Percentiles rank a stretch among this genome's conserved stretches.
phyloP scores from a whole-genome alignment of 2,113 vertebrate species.

The Brachypodius melanocephalos region DNA sequence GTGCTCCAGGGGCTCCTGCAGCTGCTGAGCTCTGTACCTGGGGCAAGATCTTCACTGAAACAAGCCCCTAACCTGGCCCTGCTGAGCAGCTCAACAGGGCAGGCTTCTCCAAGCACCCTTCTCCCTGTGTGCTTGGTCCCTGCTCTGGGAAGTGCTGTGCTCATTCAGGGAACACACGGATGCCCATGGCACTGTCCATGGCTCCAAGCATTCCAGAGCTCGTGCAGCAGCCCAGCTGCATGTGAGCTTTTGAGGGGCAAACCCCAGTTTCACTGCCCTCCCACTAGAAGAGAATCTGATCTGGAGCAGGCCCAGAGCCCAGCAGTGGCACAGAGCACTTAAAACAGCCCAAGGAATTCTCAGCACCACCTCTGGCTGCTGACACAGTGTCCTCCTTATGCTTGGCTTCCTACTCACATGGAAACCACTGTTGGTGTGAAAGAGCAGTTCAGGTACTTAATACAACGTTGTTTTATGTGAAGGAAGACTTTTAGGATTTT shows the following conservation, averaged over 20 bases:
- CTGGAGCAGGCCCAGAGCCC: background rate
- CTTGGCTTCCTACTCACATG: background rate
- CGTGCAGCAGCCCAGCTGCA: background rate
- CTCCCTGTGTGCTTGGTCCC: background rate
- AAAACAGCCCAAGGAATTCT: background rate
- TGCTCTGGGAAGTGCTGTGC: background rate
- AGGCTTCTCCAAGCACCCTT: background rate
- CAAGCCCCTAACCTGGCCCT: background rate
- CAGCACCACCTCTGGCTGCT: background rate
- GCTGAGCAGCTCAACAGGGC: background rate
- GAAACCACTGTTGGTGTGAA: background rate
- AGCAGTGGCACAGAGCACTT: background rate
- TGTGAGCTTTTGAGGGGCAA: background rate
- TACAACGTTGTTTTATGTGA: background rate
- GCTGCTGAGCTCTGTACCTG: background rate
- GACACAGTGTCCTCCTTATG: rapidly evolving
- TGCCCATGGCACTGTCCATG: rapidly evolving
- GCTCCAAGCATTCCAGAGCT: background rate
- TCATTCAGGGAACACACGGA: rapidly evolving
- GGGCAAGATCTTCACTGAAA: background rate
- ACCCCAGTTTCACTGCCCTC: rapidly evolving
- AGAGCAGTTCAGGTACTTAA: background rate
- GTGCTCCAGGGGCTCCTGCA: background rate
- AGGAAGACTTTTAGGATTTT: background rate
- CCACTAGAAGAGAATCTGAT: background rate